Base-by-base conservation (phyloP, 2,113 vertebrate species). In the Corythaixoides concolor region DNA sequence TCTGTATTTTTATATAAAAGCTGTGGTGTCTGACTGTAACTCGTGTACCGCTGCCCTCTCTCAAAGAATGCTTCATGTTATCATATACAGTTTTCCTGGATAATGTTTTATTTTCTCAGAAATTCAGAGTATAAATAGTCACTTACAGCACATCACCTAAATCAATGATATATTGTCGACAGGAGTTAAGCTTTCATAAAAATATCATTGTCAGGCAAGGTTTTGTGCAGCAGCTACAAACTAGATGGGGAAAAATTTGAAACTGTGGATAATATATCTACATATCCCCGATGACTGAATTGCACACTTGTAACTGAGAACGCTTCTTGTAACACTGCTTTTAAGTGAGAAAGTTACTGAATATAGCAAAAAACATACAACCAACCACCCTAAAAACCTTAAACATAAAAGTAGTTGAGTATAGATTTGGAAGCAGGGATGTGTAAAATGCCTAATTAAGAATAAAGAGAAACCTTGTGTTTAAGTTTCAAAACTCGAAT, bases 111-210 rank as follows among this genome's bases (percentile, higher is more conserved):
- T 67, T 55, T 97, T 78, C 88, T 89, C 59, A 60, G 75, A 91
- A 93, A 84, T 86, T 70, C 15, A 35, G 74, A 95, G 73, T 87
- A 86, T 83, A 94, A 96, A 90, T 70, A 88, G 39, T 88, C n/a
- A 47, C 55, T 39, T 70, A 69, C 8, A 72, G 50, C 26, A 59
- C 23, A 20, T 68, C 55, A 77, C 68, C 78, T 72, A 52, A 96
- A 90, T 90, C 90, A 82, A 5, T 75, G 68, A 52, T 13, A 41
- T 63, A 27, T 66, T 85, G 66, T 56, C 0, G 8, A 62, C 39
- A 33, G 18, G 67, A 90, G 76, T 90, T 79, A 88, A 70, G 49
- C 43, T 79, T 90, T 92, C 64, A 56, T 43, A 56, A 84, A 86
- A 93, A 84, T 69, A 64, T 30, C 30, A 8, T 60, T 93, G 69